Conservation (phyloP, 2,113 vertebrate species). For the Emydocephalus ijimae region DNA sequence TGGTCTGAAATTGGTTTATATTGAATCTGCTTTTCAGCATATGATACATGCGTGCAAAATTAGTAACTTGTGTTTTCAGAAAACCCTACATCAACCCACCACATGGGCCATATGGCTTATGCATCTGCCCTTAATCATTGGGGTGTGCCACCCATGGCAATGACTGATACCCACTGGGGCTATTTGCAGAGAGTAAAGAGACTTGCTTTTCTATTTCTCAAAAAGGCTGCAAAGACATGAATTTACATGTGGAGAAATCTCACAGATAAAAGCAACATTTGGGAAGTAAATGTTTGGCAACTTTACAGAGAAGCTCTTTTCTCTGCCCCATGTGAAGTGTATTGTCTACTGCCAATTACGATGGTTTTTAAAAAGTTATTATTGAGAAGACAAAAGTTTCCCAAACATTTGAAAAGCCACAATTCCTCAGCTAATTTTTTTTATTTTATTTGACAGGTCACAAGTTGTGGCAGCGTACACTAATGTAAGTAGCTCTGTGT, state of each 20-base stretch:
- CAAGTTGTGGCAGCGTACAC: not conserved
- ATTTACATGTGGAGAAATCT: not conserved
- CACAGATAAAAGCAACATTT: not conserved
- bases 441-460: not conserved
- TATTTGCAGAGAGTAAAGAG: not conserved
- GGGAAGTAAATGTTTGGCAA: not conserved
- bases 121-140: not conserved
- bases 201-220: not conserved
- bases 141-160: not conserved
- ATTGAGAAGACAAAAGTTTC: not conserved
- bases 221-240: not conserved
- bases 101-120: not conserved
- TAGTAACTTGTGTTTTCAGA: not conserved
- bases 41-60: not conserved
- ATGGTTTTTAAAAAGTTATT: not conserved
- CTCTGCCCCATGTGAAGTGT: not conserved
- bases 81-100: not conserved
- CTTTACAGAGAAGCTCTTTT: not conserved
- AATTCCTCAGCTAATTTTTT: not conserved
- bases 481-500: not conserved
- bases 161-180: not conserved
- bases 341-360: not conserved
- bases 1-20: not conserved
- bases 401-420: not conserved
- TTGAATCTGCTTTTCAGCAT: conserved; percentile 4